Percentiles rank a stretch among this genome's conserved stretches.
Conservation (phyloP, 1,140 invertebrate genomes). For the Callitettix versicolor region DNA sequence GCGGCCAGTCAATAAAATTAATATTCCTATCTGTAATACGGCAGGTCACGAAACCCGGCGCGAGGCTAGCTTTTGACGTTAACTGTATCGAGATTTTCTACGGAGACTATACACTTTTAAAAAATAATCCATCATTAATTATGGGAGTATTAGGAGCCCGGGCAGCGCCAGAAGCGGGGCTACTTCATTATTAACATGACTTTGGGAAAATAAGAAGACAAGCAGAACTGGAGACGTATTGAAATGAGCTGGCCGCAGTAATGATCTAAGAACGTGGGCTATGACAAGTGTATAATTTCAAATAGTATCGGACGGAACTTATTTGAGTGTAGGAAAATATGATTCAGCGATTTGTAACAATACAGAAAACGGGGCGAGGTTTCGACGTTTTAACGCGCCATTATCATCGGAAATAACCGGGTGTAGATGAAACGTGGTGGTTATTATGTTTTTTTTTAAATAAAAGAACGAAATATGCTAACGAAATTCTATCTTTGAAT, state of each 20-base stretch:
- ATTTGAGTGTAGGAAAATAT: constrained; percentile 20
- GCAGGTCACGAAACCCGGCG: no score
- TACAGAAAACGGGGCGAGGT: constrained; percentile 11
- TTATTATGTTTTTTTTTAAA: constrained; percentile 5
- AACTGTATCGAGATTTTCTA: no score
- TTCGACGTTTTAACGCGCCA: constrained; percentile 1
- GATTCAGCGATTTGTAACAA: constrained; percentile 21
- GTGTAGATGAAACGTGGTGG: background rate
- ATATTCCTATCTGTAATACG: no score
- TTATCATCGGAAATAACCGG: constrained; percentile 10
- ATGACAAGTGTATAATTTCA: constrained; percentile 21
- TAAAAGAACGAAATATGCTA: constrained; percentile 22
- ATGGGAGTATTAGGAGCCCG: constrained; percentile 4
- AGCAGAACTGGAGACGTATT: constrained; percentile 9
- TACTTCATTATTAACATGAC: constrained; percentile 16
- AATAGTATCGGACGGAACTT: constrained; percentile 10
- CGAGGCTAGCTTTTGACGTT: no score
- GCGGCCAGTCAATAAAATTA: no score
- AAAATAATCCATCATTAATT: constrained; percentile 19
- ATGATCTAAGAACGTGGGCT: constrained; percentile 9
- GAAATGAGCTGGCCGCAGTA: constrained; percentile 17
- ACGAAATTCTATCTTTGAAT: constrained; percentile 20
- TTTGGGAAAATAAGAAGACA: constrained; percentile 15
- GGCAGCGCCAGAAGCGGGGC: background rate
- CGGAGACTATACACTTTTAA: constrained; percentile 4